phyloP scores from a whole-genome alignment of 2,113 vertebrate species.

The Miniopterus natalensis region DNA sequence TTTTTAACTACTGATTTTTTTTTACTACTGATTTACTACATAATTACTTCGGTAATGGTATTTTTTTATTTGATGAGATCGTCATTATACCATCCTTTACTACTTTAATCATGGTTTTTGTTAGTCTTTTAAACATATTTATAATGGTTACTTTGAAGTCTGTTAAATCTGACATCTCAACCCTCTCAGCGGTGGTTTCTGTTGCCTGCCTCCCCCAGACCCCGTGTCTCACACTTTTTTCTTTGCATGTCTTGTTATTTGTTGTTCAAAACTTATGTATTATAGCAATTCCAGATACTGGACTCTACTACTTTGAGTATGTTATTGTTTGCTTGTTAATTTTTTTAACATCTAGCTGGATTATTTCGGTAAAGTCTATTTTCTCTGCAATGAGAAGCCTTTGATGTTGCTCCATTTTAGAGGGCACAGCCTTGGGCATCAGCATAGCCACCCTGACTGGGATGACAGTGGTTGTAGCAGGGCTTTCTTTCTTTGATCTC shows the following conservation, averaged over 20 bases:
- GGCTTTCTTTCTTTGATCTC: not conserved
- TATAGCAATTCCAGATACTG: not conserved
- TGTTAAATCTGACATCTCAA: not conserved
- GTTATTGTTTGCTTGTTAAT: slow-evolving; percentile 23
- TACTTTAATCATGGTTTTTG: not conserved
- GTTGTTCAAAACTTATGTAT: not conserved
- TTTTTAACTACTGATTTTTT: not conserved
- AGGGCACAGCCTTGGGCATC: not conserved
- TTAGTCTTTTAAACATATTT: slow-evolving; percentile 39
- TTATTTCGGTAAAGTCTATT: not conserved
- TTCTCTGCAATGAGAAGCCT: not conserved
- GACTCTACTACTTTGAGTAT: not conserved
- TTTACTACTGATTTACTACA: too few relatives aligned
- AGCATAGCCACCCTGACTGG: not conserved
- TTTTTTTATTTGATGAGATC: not conserved
- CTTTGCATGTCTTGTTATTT: not conserved
- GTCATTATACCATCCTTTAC: not conserved
- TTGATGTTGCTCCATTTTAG: not conserved
- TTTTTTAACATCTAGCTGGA: not conserved
- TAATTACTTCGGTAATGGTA: not conserved
- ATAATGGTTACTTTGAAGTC: not conserved
- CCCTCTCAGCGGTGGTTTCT: not conserved
- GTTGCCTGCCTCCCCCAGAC: not conserved
- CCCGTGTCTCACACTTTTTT: not conserved
- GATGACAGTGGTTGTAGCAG: not conserved